Percentiles rank a stretch among this genome's conserved stretches.
phyloP scores from a whole-genome alignment of 2,797 vertebrate genomes.

The Epinephelus malabaricus region DNA sequence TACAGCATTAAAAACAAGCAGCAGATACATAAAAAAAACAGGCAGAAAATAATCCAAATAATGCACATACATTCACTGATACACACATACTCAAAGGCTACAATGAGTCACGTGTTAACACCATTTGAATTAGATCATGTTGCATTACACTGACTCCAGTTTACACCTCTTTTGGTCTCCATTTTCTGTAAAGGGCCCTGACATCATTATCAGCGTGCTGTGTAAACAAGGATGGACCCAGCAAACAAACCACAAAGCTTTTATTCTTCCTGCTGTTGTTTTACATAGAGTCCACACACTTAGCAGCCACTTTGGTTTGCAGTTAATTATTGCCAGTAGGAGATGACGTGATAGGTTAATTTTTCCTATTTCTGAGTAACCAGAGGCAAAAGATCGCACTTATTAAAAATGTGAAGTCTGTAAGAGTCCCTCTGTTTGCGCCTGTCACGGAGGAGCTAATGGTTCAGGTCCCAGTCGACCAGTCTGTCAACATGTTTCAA shows the following conservation, averaged over 20 bases:
- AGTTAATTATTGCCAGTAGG: constrained; percentile 48
- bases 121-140: neutral
- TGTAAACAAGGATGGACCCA: constrained; percentile 28
- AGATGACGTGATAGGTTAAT: neutral
- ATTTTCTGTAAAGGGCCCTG: neutral
- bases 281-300: neutral
- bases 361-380: neutral
- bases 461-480: neutral
- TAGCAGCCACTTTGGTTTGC: neutral
- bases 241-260: constrained; percentile 30
- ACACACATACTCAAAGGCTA: neutral
- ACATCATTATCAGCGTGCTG: constrained; percentile 11
- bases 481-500: constrained; percentile 1
- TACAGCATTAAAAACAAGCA: neutral
- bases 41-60: accelerated
- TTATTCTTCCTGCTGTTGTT: constrained; percentile 3
- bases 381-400: neutral
- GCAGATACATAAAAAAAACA: neutral
- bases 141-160: neutral
- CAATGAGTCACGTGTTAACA: neutral
- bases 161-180: neutral
- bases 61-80: neutral
- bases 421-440: neutral
- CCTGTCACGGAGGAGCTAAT: neutral
- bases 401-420: neutral